phyloP scores from a whole-genome alignment of 2,888 invertebrate species.

The Pristionchus exspectatus region DNA sequence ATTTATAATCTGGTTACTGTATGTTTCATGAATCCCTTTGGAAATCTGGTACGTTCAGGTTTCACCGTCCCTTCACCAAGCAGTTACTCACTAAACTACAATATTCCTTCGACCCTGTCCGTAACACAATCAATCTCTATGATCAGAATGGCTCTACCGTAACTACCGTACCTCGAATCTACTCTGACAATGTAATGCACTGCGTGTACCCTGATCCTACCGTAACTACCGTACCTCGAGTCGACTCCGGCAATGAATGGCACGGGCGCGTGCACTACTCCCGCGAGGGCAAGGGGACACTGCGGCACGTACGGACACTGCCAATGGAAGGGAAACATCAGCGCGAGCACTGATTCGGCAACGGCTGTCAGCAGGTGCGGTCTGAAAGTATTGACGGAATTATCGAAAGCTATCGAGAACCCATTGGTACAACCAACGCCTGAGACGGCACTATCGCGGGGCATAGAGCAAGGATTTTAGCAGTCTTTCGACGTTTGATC shows the following conservation, averaged over 20 bases:
- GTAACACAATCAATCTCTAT: neutral
- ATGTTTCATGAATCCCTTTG: no score
- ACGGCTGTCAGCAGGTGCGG: slow-evolving; percentile 91
- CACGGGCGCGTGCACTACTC: slow-evolving; percentile 95
- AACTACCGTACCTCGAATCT: slow-evolving; percentile 73
- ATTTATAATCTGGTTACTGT: no score
- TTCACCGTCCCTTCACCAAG: slow-evolving; percentile 83
- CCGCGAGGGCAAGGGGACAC: slow-evolving; percentile 94
- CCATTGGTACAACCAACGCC: no score
- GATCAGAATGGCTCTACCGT: neutral
- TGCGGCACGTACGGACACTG: slow-evolving; percentile 99
- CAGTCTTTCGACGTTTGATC: no score
- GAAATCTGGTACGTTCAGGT: no score
- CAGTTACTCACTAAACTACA: neutral
- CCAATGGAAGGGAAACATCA: slow-evolving; percentile 99
- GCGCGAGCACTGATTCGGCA: slow-evolving; percentile 92
- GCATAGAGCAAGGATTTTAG: no score
- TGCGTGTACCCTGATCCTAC: slow-evolving; percentile 85
- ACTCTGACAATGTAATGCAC: slow-evolving; percentile 91
- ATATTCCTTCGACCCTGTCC: no score
- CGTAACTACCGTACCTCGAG: slow-evolving; percentile 68
- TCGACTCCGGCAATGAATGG: slow-evolving; percentile 89
- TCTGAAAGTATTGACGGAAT: slow-evolving; percentile 69
- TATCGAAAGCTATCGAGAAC: no score
- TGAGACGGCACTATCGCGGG: no score